Conservation (phyloP, 2,797 vertebrate species). For the Ispidina lecontei region DNA sequence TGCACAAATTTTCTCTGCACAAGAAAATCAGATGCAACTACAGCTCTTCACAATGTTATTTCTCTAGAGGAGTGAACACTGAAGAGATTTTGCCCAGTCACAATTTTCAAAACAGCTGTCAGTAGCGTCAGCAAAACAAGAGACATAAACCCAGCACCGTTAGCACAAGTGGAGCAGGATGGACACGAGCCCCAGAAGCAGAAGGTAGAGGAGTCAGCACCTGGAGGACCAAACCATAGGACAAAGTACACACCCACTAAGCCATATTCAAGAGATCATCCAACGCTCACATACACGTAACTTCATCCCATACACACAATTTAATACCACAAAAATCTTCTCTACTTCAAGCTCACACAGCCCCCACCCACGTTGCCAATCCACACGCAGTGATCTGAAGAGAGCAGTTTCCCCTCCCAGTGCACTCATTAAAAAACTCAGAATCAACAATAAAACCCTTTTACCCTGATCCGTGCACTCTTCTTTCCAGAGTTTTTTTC, state of each 20-base stretch:
- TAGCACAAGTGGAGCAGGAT: neutral
- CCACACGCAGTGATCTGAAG: neutral
- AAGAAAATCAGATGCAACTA: neutral
- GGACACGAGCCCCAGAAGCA: neutral
- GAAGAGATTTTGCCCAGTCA: neutral
- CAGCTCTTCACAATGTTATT: neutral
- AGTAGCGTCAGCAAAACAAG: neutral
- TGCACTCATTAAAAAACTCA: neutral
- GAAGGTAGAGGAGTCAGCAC: neutral
- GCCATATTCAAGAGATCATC: neutral
- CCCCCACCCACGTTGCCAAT: neutral
- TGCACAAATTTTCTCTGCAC: neutral
- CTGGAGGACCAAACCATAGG: neutral
- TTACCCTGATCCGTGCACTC: constrained; percentile 34
- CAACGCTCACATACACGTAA: fast-evolving
- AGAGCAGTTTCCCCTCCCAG: neutral
- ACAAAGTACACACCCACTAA: neutral
- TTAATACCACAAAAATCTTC: neutral
- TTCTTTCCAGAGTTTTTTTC: constrained; percentile 42
- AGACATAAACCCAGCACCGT: neutral
- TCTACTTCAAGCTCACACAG: neutral
- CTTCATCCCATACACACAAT: neutral
- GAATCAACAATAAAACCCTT: constrained; percentile 27
- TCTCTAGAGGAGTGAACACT: neutral
- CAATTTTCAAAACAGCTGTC: neutral